Percentiles rank a stretch among this genome's conserved stretches.
phyloP scores from a whole-genome alignment of 1,140 invertebrate species.

The Mercenaria mercenaria region DNA sequence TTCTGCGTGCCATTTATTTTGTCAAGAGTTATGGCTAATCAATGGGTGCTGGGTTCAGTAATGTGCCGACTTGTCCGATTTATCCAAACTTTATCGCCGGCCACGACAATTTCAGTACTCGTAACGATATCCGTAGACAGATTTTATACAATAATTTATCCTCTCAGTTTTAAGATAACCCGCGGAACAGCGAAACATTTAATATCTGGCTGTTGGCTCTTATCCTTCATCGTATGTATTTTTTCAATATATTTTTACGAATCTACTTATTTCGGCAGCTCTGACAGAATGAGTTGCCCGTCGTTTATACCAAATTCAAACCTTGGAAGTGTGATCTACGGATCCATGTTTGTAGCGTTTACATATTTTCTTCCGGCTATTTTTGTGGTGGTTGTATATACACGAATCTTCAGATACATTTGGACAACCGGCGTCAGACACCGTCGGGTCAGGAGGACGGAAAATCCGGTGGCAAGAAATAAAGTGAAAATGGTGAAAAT shows the following conservation, averaged over 20 bases:
- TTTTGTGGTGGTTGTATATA: conserved; percentile 68
- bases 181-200: conserved; percentile 78
- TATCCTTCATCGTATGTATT: conserved; percentile 64
- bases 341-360: conserved; percentile 53
- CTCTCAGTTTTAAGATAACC: conserved; percentile 82
- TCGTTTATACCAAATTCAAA: conserved; percentile 70
- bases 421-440: conserved; percentile 70
- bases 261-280: neutral
- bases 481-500: conserved; percentile 83
- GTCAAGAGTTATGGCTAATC: conserved; percentile 63
- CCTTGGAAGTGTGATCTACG: conserved; percentile 71
- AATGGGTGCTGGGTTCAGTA: conserved; percentile 74
- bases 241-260: conserved; percentile 77
- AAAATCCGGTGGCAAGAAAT: conserved; percentile 78
- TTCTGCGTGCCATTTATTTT: conserved; percentile 74
- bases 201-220: conserved; percentile 72
- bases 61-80: conserved; percentile 79
- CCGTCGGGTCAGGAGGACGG: conserved; percentile 69
- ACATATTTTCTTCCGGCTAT: conserved; percentile 71
- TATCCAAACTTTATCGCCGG: conserved; percentile 70
- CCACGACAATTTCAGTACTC: conserved; percentile 70
- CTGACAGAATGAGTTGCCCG: conserved; percentile 59
- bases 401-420: conserved; percentile 74
- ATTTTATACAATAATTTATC: conserved; percentile 83
- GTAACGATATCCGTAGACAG: conserved; percentile 79